Evolutionary conservation across 2,113 vertebrate genomes (phyloP).

Genomic region (Cyphomyrus plagiostoma): DNA sequence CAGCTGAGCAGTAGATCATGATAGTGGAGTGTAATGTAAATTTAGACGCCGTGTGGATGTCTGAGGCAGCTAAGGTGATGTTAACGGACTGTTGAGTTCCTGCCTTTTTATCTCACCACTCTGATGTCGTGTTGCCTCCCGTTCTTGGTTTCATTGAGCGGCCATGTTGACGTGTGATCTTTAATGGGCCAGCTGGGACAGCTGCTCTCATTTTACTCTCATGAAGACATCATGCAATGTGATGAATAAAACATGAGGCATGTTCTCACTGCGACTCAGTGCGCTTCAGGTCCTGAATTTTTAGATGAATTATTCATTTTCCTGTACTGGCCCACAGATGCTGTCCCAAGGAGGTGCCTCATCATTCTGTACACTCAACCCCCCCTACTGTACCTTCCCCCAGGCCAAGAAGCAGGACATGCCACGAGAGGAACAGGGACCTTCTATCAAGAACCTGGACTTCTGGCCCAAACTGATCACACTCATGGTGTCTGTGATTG

Average conservation of each 20-base stretch:
- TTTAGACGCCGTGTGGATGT: not conserved
- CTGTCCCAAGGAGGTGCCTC: not conserved
- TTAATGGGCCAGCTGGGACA: not conserved
- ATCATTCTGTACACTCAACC: not conserved
- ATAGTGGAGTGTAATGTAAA: not conserved
- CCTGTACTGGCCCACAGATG: not conserved
- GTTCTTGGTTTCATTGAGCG: not conserved
- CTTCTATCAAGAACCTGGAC: constrained; percentile 85
- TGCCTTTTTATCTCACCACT: not conserved
- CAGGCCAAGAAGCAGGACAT: constrained; percentile 82
- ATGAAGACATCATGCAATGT: constrained; percentile 18
- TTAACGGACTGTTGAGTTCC: not conserved
- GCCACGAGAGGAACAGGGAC: constrained; percentile 85
- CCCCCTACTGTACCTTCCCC: not conserved
- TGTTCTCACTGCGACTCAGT: not conserved
- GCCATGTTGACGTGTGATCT: not conserved
- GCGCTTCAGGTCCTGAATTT: not conserved
- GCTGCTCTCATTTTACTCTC: constrained; percentile 6
- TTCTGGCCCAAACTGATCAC: constrained; percentile 94
- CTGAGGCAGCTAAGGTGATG: not conserved
- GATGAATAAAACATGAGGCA: constrained; percentile 17
- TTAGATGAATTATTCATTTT: constrained; percentile 18
- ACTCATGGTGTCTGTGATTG: constrained; percentile 87
- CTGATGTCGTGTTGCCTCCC: not conserved
- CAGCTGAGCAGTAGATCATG: not conserved